Percentiles rank a stretch among this genome's conserved stretches.
Conservation (phyloP, 37 sponge, comb jelly and placozoan genomes). For the Ianthella basta region DNA sequence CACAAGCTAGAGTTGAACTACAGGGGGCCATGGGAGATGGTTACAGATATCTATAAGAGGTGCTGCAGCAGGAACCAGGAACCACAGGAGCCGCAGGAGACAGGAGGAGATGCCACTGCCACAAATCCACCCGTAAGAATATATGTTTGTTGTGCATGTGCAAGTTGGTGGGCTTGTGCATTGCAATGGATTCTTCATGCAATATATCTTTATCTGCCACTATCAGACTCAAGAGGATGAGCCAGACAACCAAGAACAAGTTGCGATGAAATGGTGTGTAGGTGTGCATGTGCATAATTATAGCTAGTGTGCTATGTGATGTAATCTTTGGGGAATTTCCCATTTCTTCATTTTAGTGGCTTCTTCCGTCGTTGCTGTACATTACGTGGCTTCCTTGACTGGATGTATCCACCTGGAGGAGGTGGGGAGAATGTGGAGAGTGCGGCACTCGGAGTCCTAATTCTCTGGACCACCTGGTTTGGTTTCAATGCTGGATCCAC, state of each 20-base stretch:
- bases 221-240: no score
- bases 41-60: neutral
- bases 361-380: no score
- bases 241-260: no score
- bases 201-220: no score
- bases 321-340: no score
- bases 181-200: no score
- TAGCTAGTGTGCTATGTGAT: no score
- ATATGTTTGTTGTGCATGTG: no score
- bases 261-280: no score
- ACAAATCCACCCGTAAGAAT: neutral
- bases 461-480: conserved; percentile 92
- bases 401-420: conserved; percentile 84
- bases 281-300: no score
- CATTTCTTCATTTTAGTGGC: no score
- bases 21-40: neutral
- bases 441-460: conserved; percentile 85
- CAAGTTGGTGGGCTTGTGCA: no score
- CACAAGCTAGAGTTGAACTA: conserved; percentile 68
- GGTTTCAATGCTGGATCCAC: conserved; percentile 87
- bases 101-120: neutral
- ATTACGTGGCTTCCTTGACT: conserved; percentile 49
- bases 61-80: neutral
- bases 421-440: conserved; percentile 88
- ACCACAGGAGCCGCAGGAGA: neutral